Conservation (phyloP, 2,888 invertebrate species). For the Pheosia tremula region DNA sequence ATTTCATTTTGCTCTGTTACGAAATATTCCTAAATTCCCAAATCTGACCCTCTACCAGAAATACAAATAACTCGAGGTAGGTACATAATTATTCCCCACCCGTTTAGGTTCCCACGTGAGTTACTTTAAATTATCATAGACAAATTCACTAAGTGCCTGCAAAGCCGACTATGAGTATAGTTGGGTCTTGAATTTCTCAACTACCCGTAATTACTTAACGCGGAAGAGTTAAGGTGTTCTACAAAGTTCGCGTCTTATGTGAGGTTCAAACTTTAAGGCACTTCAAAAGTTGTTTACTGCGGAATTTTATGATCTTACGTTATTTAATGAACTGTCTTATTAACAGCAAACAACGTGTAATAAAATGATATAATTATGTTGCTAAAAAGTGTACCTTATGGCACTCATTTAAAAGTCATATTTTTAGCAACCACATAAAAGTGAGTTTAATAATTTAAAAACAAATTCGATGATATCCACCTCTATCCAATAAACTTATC, state of each 20-base stretch:
- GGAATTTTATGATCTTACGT: not conserved
- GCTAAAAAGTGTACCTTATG: no score
- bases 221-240: constrained; percentile 16
- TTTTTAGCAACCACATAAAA: no score
- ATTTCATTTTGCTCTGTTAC: no score
- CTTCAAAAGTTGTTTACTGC: constrained; percentile 28
- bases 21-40: no score
- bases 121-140: constrained; percentile 2
- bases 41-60: not conserved
- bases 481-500: no score
- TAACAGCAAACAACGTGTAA: no score
- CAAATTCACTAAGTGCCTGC: constrained; percentile 33
- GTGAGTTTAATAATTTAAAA: no score
- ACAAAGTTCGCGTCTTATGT: constrained; percentile 20
- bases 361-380: no score
- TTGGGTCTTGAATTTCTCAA: constrained; percentile 31
- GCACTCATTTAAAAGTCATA: no score
- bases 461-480: no score
- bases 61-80: not conserved
- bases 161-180: constrained; percentile 24
- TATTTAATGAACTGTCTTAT: not conserved
- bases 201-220: constrained; percentile 33
- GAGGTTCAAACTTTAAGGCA: constrained; percentile 19
- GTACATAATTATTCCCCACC: not conserved
- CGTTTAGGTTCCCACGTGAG: not conserved